phyloP scores from a whole-genome alignment of 1,140 invertebrate genomes.

The Diachasmimorpha longicaudata region DNA sequence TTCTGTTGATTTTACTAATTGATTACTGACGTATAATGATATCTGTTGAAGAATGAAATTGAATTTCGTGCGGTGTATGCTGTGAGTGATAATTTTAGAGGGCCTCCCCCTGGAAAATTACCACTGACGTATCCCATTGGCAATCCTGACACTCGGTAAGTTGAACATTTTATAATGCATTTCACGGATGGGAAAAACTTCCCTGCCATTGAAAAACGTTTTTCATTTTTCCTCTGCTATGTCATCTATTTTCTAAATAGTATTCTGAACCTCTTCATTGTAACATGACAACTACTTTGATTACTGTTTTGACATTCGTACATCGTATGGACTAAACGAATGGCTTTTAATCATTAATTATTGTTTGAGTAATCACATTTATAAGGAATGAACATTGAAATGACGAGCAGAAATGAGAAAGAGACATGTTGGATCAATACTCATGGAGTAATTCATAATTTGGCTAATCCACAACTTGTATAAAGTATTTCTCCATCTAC shows the following conservation, averaged over 20 bases:
- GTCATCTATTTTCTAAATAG: too few relatives aligned
- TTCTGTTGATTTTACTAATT: background rate
- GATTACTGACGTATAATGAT: background rate
- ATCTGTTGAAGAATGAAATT: background rate
- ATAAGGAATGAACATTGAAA: background rate
- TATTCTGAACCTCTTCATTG: too few relatives aligned
- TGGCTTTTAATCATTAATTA: background rate
- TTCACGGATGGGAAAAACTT: too few relatives aligned
- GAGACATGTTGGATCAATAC: background rate
- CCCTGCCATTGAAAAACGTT: too few relatives aligned
- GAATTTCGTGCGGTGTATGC: background rate
- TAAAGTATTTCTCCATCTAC: background rate
- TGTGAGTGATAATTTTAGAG: background rate
- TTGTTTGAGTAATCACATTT: background rate
- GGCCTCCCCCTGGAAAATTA: background rate
- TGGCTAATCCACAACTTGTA: background rate
- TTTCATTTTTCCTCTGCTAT: too few relatives aligned
- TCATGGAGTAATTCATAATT: background rate
- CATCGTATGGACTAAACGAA: background rate
- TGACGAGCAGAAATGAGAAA: background rate
- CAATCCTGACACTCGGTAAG: background rate
- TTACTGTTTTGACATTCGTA: too few relatives aligned
- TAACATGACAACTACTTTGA: too few relatives aligned
- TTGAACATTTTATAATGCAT: background rate
- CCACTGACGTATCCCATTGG: background rate